Evolutionary conservation across 1,140 invertebrate genomes (phyloP).

Genomic region (Galleria mellonella): DNA sequence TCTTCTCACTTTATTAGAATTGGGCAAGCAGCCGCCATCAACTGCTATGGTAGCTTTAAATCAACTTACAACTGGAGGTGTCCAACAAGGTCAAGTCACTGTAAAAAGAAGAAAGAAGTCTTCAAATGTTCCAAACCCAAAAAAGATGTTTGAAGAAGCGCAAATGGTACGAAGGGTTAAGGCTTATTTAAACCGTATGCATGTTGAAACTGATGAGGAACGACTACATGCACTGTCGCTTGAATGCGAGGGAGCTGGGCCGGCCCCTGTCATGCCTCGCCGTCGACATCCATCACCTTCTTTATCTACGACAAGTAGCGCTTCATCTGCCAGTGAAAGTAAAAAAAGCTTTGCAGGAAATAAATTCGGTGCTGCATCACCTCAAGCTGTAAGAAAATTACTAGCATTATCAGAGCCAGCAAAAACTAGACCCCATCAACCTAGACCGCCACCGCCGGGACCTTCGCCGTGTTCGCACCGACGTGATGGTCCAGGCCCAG

Average conservation of each 20-base stretch:
- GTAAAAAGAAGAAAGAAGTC: constrained; percentile 94
- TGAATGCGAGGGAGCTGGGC: constrained; percentile 87
- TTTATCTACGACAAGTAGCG: constrained; percentile 90
- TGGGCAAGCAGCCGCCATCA: constrained; percentile 89
- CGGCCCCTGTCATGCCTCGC: constrained; percentile 75
- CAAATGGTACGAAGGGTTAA: constrained; percentile 98
- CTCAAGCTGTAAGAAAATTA: constrained; percentile 95
- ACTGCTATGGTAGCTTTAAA: constrained; percentile 92
- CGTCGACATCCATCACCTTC: constrained; percentile 90
- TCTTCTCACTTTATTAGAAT: constrained; percentile 87
- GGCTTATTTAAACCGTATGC: constrained; percentile 94
- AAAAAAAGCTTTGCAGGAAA: constrained; percentile 77
- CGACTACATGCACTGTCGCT: constrained; percentile 90
- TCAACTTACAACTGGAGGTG: constrained; percentile 84
- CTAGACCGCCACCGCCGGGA: constrained; percentile 77
- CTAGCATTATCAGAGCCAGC: constrained; percentile 89
- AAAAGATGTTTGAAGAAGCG: constrained; percentile 99
- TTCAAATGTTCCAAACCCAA: constrained; percentile 92
- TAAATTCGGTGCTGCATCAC: constrained; percentile 93
- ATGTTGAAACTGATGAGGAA: constrained; percentile 94
- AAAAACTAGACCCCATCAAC: constrained; percentile 91
- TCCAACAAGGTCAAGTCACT: constrained; percentile 82
- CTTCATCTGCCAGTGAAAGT: constrained; percentile 90
- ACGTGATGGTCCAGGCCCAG: constrained; percentile 76
- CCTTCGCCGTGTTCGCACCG: constrained; percentile 80